A percentile compares a stretch with the other conserved stretches of the same genome.
Evolutionary conservation across 2,888 invertebrate species (phyloP).

Genomic region (Chaetoderma sp.): DNA sequence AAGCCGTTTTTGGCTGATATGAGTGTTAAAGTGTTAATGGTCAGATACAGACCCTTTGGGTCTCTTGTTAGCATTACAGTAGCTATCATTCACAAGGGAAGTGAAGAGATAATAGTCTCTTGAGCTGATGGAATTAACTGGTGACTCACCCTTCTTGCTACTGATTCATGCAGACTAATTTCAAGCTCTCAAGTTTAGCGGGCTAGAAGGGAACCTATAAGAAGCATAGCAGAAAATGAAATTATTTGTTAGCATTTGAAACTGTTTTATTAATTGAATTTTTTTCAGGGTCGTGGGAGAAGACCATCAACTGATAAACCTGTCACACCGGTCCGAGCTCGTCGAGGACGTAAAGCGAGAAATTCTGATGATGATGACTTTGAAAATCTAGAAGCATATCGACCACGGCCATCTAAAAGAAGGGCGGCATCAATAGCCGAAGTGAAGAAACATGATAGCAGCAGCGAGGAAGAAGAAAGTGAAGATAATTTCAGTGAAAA

Average conservation of each 20-base stretch:
- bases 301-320: too few relatives aligned
- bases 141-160: not conserved
- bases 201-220: constrained; percentile 20
- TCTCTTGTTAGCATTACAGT: not conserved
- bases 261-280: too few relatives aligned
- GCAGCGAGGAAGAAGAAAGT: constrained; percentile 27
- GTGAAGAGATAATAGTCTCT: constrained; percentile 25
- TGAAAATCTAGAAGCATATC: constrained; percentile 48
- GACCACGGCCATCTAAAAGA: constrained; percentile 51
- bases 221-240: too few relatives aligned
- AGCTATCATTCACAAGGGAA: constrained; percentile 23
- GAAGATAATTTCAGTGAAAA: constrained; percentile 27
- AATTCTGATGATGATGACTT: constrained; percentile 48
- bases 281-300: too few relatives aligned
- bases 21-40: too few relatives aligned
- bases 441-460: constrained; percentile 13
- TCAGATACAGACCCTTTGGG: too few relatives aligned
- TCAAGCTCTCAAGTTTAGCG: constrained; percentile 6
- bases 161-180: not conserved
- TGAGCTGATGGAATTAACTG: constrained; percentile 22
- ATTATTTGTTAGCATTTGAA: too few relatives aligned
- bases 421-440: constrained; percentile 42
- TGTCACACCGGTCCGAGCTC: too few relatives aligned
- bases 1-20: too few relatives aligned
- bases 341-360: constrained; percentile 24